These are phyloP conservation scores for Isaurus tuberculatus DNA, from an alignment of 92 coral and sea anemone species.

Conservation along the genomic window DNA sequence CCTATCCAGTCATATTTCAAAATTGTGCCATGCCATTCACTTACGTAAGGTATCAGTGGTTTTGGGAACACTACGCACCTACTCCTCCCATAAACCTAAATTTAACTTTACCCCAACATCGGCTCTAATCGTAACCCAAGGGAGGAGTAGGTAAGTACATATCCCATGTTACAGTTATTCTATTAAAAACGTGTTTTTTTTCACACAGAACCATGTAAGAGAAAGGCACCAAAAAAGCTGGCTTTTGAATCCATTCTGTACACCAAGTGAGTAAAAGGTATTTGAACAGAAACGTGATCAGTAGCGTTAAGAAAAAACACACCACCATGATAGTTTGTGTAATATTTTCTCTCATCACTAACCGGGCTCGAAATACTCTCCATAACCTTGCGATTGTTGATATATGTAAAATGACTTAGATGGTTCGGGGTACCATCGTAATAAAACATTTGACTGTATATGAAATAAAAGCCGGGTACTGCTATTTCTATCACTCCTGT, in stretches of 20 bases:
- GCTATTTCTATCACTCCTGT: constrained; percentile 72
- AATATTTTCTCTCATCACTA: constrained; percentile 28
- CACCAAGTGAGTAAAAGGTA: constrained; percentile 58
- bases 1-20: too few species aligned
- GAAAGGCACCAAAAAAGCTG: constrained; percentile 86
- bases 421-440: constrained; percentile 63
- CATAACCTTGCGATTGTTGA: constrained; percentile 73
- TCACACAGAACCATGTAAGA: constrained; percentile 55
- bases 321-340: constrained; percentile 88
- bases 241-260: constrained; percentile 63
- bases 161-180: too few species aligned
- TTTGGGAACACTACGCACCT: too few species aligned
- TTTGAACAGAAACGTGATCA: constrained; percentile 76
- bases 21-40: too few species aligned
- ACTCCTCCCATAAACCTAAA: too few species aligned
- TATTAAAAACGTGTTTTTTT: not conserved
- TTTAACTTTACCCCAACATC: too few species aligned
- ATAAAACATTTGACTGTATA: constrained; percentile 94
- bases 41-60: too few species aligned
- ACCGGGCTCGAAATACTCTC: constrained; percentile 72
- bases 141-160: too few species aligned
- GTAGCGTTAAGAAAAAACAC: constrained; percentile 68
- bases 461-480: constrained; percentile 75
- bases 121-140: too few species aligned
- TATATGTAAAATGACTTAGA: constrained; percentile 73